Conservation (phyloP, 2,113 vertebrate species). For the Orientallactaga bullata region DNA sequence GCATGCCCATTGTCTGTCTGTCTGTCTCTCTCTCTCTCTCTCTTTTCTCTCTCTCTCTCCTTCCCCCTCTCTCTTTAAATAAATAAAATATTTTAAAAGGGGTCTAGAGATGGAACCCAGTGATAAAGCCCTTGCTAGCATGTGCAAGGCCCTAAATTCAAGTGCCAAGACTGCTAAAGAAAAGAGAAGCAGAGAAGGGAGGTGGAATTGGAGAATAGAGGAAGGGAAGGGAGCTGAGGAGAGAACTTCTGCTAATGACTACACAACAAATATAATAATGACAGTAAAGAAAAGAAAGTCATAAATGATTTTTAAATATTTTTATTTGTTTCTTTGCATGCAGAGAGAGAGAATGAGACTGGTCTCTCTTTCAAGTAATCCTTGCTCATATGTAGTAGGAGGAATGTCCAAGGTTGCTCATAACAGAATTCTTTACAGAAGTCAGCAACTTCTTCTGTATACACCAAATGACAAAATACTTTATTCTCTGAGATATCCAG, state of each 20-base stretch:
- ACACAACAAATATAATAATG: not conserved
- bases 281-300: not conserved
- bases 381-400: not conserved
- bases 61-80: too few relatives aligned
- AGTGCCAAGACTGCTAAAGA: not conserved
- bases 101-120: too few relatives aligned
- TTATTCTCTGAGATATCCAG: not conserved
- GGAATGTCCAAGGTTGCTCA: not conserved
- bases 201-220: too few relatives aligned
- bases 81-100: too few relatives aligned
- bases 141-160: not conserved
- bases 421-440: not conserved
- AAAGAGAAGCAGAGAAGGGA: not conserved
- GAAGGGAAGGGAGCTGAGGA: not conserved
- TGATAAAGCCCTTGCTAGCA: not conserved
- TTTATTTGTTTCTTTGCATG: too few relatives aligned
- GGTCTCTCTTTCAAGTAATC: not conserved
- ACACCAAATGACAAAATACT: not conserved
- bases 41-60: too few relatives aligned
- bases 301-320: not conserved
- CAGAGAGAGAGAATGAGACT: too few relatives aligned
- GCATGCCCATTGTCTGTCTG: too few relatives aligned
- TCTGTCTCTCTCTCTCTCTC: too few relatives aligned
- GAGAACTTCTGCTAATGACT: not conserved
- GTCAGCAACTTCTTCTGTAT: not conserved